Evolutionary conservation across 1,140 invertebrate genomes (phyloP).

Genomic region (Ceratitis capitata): DNA sequence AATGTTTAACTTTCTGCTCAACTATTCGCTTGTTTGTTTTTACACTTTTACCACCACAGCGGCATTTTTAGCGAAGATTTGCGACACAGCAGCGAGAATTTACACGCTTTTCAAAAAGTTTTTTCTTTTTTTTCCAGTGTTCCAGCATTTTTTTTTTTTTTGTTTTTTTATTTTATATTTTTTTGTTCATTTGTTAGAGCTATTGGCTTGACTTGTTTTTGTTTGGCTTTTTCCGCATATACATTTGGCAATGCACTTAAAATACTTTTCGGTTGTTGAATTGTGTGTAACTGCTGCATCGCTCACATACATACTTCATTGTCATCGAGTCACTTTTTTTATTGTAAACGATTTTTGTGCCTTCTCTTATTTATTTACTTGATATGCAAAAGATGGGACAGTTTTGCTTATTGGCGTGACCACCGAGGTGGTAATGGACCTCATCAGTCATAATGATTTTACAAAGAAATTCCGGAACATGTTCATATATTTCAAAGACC

Average conservation of each 20-base stretch:
- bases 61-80: too few relatives aligned
- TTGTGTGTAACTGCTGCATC: neutral
- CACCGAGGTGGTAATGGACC: too few relatives aligned
- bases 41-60: neutral
- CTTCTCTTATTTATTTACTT: too few relatives aligned
- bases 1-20: conserved; percentile 30
- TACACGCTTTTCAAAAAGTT: conserved; percentile 27
- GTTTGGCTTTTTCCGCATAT: neutral
- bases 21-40: neutral
- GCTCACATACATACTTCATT: neutral
- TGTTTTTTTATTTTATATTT: too few relatives aligned
- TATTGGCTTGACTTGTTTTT: too few relatives aligned
- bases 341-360: neutral
- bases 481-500: too few relatives aligned
- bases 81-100: conserved; percentile 9
- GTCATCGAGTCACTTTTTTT: too few relatives aligned
- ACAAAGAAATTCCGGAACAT: too few relatives aligned
- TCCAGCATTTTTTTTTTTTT: neutral
- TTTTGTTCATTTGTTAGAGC: neutral
- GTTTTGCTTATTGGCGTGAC: too few relatives aligned
- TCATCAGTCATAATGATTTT: too few relatives aligned
- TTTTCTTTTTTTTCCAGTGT: conserved; percentile 29
- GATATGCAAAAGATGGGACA: too few relatives aligned
- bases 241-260: conserved; percentile 25
- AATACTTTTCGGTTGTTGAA: neutral